Conservation (phyloP, 2,888 invertebrate species). For the Ochropacha duplaris region DNA sequence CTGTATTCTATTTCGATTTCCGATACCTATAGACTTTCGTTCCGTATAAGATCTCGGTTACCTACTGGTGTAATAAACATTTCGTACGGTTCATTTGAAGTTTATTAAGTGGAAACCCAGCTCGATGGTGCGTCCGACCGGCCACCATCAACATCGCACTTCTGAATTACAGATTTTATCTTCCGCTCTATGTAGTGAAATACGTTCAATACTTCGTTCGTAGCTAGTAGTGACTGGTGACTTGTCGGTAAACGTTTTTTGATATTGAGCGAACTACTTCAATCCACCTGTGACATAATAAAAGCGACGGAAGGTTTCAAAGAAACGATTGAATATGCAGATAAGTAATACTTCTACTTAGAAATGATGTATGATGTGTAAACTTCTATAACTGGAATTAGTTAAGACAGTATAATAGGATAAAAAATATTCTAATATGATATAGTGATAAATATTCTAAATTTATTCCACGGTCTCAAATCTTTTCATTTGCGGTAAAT, state of each 20-base stretch:
- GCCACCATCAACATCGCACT: conserved; percentile 16
- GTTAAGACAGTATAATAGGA: no score
- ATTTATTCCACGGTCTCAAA: conserved; percentile 31
- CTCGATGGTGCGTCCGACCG: conserved; percentile 42
- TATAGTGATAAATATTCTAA: conserved; percentile 11
- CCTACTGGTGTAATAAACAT: conserved; percentile 58
- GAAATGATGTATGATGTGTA: background rate
- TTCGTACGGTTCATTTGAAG: conserved; percentile 65
- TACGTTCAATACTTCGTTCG: conserved; percentile 18
- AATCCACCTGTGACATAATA: conserved; percentile 23
- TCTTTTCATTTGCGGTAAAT: conserved; percentile 39
- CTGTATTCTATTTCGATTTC: conserved; percentile 36
- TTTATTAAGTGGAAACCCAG: conserved; percentile 69
- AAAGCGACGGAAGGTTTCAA: background rate
- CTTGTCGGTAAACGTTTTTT: conserved; percentile 18
- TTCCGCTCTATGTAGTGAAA: conserved; percentile 34
- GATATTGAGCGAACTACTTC: conserved; percentile 24
- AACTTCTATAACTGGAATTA: background rate
- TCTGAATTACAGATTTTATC: conserved; percentile 34
- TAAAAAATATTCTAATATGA: conserved; percentile 24
- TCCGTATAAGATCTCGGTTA: conserved; percentile 34
- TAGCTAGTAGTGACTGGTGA: background rate
- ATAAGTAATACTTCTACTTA: background rate
- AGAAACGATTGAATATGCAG: background rate
- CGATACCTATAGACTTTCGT: conserved; percentile 42